phyloP scores from a whole-genome alignment of 1,140 invertebrate species.

The Frieseomelitta varia region DNA sequence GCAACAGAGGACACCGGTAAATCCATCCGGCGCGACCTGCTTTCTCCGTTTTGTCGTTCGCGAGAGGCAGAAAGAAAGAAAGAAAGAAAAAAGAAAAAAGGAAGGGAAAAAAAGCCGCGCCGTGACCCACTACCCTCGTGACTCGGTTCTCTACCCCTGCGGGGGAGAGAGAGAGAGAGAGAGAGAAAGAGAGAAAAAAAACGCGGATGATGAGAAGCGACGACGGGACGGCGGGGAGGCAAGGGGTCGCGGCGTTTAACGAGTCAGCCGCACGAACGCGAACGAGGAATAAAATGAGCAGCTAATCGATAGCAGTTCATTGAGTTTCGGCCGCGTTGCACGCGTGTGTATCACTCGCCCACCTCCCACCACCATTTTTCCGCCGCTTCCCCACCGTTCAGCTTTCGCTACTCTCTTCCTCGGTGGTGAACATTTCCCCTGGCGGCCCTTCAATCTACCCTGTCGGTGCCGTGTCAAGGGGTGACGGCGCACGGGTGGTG shows the following conservation, averaged over 20 bases:
- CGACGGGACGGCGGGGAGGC: slow-evolving; percentile 22
- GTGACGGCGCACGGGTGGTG: slow-evolving; percentile 14
- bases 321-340: slow-evolving; percentile 74
- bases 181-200: slow-evolving; percentile 11
- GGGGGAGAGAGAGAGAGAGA: slow-evolving; percentile 20
- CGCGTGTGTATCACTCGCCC: slow-evolving; percentile 44
- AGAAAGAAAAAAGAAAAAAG: too few species aligned
- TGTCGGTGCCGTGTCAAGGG: background rate
- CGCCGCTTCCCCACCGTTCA: slow-evolving; percentile 3
- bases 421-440: background rate
- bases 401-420: background rate
- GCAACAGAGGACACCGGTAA: slow-evolving; percentile 56
- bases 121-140: slow-evolving; percentile 78
- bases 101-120: slow-evolving; percentile 8
- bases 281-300: slow-evolving; percentile 74
- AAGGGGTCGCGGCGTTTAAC: slow-evolving; percentile 56
- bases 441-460: slow-evolving; percentile 27
- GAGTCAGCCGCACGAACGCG: slow-evolving; percentile 67
- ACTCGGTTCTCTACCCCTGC: slow-evolving; percentile 72
- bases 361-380: slow-evolving; percentile 51
- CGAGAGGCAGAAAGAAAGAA: background rate
- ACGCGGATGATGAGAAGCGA: slow-evolving; percentile 35
- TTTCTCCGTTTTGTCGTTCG: slow-evolving; percentile 60
- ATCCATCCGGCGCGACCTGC: slow-evolving; percentile 65
- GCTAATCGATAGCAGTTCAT: slow-evolving; percentile 79